phyloP scores from a whole-genome alignment of 2,113 vertebrate species.

The Pampusana beccarii region DNA sequence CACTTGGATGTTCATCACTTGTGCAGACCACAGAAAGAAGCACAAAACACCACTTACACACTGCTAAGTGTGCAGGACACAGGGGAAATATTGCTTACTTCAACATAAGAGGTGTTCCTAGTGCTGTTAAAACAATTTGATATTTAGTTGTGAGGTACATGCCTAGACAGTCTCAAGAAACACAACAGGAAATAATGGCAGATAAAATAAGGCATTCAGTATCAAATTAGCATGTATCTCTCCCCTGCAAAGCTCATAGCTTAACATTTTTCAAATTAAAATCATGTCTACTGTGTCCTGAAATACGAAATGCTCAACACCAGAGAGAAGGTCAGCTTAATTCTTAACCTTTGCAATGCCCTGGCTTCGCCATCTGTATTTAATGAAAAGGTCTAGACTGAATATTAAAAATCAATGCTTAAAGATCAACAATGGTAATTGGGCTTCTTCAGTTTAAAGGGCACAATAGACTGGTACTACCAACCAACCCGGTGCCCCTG shows the following conservation, averaged over 20 bases:
- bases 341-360: not conserved
- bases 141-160: not conserved
- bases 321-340: not conserved
- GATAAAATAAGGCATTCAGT: not conserved
- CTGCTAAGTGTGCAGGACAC: not conserved
- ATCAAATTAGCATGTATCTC: not conserved
- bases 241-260: not conserved
- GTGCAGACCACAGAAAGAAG: not conserved
- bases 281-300: not conserved
- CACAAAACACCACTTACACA: not conserved
- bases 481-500: not conserved
- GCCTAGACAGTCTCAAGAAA: not conserved
- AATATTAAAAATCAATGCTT: not conserved
- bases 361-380: not conserved
- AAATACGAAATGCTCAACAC: not conserved
- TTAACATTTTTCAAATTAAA: not conserved
- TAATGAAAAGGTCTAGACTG: not conserved
- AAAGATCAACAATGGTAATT: not conserved
- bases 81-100: not conserved
- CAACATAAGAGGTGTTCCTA: not conserved
- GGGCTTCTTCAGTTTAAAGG: not conserved
- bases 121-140: not conserved
- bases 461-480: not conserved
- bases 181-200: not conserved
- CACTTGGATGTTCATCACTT: not conserved